Evolutionary conservation across 1,140 invertebrate genomes (phyloP), one percentile per base, ranked within the genome.

Genomic region (Periplaneta americana): DNA sequence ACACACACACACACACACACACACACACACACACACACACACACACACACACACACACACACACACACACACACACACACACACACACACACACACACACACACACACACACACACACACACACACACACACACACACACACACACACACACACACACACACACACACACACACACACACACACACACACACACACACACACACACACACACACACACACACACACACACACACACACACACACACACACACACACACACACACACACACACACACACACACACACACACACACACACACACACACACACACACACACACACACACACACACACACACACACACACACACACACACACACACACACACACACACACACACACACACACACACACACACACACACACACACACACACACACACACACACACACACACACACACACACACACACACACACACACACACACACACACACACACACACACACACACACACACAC

Each of bases 391-490:
- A 76, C 75, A 76, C 75, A 76, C 75, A 76, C 11, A 76, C 75
- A 76, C 75, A 76, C 75, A 76, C 75, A 76, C 75, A 76, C 11
- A 76, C 75, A 76, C 75, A 87, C 84, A 86, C 88, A 89, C n/a
- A 88, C 87, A 83, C 82, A 82, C 82, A 81, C 82, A 82, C 82
- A 81, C 82, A 82, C 80, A 81, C 82, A 82, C 82, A 81, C 75
- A 87, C 84, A 86, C 88, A 89, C n/a, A 88, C 86, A 83, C 82
- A 82, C 82, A 82, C 82, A 82, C 82, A 81, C 82, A 82, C 82
- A 81, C 80, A 82, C 82, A 81, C 82, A 82, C 82, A 81, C 79
- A 81, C 82, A 82, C 80, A 82, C 82, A 81, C 82, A 82, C 82
- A 81, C 82, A 82, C 82, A 82, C 82, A 82, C 80, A 82, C 82